Conservation (phyloP, 2,797 vertebrate genomes). For the Megaceryle alcyon region DNA sequence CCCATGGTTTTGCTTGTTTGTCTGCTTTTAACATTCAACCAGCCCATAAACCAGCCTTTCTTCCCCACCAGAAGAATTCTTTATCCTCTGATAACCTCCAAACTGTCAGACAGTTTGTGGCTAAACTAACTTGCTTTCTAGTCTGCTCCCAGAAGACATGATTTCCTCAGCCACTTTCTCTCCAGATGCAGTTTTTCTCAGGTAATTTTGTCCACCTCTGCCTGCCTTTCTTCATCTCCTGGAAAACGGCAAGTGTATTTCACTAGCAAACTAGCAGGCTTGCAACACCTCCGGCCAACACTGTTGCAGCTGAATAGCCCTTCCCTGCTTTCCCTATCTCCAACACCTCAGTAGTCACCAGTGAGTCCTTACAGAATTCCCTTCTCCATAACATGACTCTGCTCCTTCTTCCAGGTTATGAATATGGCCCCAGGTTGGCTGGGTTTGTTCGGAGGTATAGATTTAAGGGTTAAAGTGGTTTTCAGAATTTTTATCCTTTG, state of each 20-base stretch:
- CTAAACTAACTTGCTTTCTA: not conserved
- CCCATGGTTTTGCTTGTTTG: not conserved
- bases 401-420: not conserved
- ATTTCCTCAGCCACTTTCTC: not conserved
- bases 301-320: not conserved
- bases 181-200: not conserved
- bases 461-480: not conserved
- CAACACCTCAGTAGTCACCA: rapidly evolving
- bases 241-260: not conserved
- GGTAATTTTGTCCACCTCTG: not conserved
- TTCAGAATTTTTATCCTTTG: not conserved
- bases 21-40: not conserved
- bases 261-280: not conserved
- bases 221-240: not conserved
- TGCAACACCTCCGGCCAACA: not conserved
- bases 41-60: not conserved
- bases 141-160: not conserved
- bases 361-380: not conserved
- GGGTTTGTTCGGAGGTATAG: not conserved
- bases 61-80: not conserved
- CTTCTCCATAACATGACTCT: not conserved
- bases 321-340: not conserved
- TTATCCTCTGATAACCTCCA: not conserved
- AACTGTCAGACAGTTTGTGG: not conserved
- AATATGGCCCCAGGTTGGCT: not conserved